Evolutionary conservation across 2,113 vertebrate genomes (phyloP).

Genomic region (Pteruthius melanotis): DNA sequence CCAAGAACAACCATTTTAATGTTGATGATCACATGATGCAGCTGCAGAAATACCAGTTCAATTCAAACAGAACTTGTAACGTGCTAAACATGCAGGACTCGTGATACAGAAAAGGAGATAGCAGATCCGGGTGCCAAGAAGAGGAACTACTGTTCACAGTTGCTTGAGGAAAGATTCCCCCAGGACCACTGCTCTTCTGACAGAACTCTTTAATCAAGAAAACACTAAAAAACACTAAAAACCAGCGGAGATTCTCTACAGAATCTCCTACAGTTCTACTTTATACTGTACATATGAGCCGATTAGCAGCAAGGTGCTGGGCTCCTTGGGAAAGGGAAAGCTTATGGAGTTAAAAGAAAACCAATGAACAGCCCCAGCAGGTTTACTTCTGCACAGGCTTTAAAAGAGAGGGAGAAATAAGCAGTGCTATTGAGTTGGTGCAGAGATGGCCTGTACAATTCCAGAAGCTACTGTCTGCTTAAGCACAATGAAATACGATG

Average conservation of each 20-base stretch:
- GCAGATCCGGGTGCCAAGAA: background rate
- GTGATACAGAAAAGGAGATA: background rate
- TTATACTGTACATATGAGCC: background rate
- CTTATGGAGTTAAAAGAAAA: slow-evolving; percentile 26
- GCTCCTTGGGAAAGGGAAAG: background rate
- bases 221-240: background rate
- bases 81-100: background rate
- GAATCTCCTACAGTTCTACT: background rate
- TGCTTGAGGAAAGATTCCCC: background rate
- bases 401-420: slow-evolving; percentile 24
- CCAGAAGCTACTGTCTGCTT: slow-evolving; percentile 28
- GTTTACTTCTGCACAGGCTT: slow-evolving; percentile 27
- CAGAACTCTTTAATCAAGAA: slow-evolving; percentile 15
- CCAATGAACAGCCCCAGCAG: slow-evolving; percentile 1
- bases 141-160: background rate
- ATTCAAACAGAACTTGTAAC: slow-evolving; percentile 23
- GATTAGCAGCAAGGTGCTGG: slow-evolving; percentile 9
- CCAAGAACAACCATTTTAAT: slow-evolving; percentile 49
- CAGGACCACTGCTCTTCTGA: background rate
- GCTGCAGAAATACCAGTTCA: slow-evolving; percentile 12
- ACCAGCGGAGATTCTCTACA: background rate
- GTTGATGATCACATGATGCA: background rate
- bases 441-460: slow-evolving; percentile 25
- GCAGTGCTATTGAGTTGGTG: slow-evolving; percentile 5
- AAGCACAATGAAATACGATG: slow-evolving; percentile 23